phyloP scores from a whole-genome alignment of 2,113 vertebrate genomes.

The Oncorhynchus masou region DNA sequence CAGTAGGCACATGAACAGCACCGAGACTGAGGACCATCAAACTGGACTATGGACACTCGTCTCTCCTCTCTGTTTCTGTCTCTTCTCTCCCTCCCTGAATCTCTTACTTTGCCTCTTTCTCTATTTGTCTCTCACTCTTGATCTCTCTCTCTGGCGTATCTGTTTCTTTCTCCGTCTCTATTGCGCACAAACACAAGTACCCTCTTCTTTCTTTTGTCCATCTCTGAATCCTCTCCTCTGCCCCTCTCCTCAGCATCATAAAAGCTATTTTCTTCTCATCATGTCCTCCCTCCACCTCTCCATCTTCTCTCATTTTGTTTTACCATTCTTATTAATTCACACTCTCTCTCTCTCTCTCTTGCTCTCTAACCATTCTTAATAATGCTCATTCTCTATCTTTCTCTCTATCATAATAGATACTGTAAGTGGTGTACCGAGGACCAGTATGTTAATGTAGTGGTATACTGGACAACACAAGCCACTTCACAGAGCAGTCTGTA shows the following conservation, averaged over 20 bases:
- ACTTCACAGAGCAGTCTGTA: constrained; percentile 5
- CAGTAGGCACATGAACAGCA: constrained; percentile 63
- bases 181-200: not conserved
- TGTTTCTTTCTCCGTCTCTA: constrained; percentile 24
- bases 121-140: constrained; percentile 6
- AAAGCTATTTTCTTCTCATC: constrained; percentile 45
- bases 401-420: constrained; percentile 13
- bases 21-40: constrained; percentile 70
- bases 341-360: constrained; percentile 21
- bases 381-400: constrained; percentile 16
- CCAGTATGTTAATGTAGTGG: constrained; percentile 33
- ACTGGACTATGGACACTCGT: constrained; percentile 34
- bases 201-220: constrained; percentile 27
- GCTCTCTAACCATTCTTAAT: constrained; percentile 9
- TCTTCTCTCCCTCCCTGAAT: constrained; percentile 7
- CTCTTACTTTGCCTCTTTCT: constrained; percentile 1
- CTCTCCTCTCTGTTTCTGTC: not conserved
- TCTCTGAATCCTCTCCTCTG: constrained; percentile 20
- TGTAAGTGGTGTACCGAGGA: constrained; percentile 5
- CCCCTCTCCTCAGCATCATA: constrained; percentile 41
- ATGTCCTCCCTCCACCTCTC: constrained; percentile 16
- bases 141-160: constrained; percentile 34
- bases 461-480: constrained; percentile 20
- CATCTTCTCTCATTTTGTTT: constrained; percentile 27
- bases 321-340: constrained; percentile 52